Evolutionary conservation across 2,888 invertebrate species (phyloP).

Genomic region (Eristalis intricaria): DNA sequence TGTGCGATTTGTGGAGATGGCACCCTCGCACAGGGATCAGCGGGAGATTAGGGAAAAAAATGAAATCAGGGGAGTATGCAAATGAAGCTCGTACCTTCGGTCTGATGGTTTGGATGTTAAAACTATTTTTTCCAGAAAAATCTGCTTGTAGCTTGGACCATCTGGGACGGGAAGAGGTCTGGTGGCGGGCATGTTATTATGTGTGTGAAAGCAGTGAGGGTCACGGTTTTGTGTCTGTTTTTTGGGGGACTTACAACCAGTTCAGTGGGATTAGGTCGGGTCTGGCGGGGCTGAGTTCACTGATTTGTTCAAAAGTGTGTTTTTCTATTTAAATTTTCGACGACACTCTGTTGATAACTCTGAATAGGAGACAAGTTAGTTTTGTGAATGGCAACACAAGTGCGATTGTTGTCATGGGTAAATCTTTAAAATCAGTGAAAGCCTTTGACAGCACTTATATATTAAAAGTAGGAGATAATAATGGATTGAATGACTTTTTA

Average conservation of each 20-base stretch:
- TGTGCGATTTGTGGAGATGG: not conserved
- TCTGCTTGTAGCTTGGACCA: not conserved
- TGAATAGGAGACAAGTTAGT: too few relatives aligned
- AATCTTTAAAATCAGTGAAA: too few relatives aligned
- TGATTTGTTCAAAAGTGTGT: not conserved
- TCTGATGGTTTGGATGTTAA: not conserved
- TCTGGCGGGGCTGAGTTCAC: not conserved
- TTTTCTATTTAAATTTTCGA: not conserved
- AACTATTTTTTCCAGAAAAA: not conserved
- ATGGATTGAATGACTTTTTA: too few relatives aligned
- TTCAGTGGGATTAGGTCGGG: not conserved
- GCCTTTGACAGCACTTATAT: too few relatives aligned
- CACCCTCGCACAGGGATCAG: not conserved
- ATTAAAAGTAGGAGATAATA: too few relatives aligned
- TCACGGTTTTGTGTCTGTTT: not conserved
- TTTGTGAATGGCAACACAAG: too few relatives aligned
- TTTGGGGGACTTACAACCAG: not conserved
- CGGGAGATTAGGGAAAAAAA: not conserved
- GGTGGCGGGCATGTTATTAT: not conserved
- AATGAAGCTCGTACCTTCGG: not conserved
- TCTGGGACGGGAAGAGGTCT: not conserved
- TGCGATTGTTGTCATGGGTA: too few relatives aligned
- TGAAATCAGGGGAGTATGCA: not conserved
- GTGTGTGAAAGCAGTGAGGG: not conserved
- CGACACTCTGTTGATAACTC: not conserved